A percentile compares a stretch with the other conserved stretches of the same genome.
Evolutionary conservation across 2,888 invertebrate genomes (phyloP).

Genomic region (Ariolimax columbianus): DNA sequence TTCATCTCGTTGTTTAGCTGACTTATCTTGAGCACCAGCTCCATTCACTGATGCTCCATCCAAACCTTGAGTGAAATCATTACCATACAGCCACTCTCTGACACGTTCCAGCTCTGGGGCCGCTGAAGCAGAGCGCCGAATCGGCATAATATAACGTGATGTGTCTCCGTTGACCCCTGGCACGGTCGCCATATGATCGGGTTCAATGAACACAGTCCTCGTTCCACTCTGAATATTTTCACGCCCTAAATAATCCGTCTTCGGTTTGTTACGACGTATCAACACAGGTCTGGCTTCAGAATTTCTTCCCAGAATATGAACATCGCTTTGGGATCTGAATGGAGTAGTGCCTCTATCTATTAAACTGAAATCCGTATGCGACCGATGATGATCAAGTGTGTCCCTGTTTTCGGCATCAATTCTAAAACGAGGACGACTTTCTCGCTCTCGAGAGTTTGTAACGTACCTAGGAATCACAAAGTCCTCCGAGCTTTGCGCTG

Average conservation of each 20-base stretch:
- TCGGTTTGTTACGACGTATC: constrained; percentile 11
- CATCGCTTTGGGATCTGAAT: neutral
- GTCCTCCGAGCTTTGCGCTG: neutral
- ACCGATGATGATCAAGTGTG: neutral
- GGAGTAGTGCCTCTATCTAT: neutral
- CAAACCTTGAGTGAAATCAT: constrained; percentile 36
- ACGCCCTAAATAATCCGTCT: neutral
- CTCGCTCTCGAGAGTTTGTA: neutral
- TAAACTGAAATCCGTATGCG: neutral
- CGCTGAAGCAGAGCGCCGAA: constrained; percentile 22
- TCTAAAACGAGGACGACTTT: constrained; percentile 20
- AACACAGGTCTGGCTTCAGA: neutral
- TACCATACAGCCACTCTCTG: constrained; percentile 41
- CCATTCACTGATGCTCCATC: neutral
- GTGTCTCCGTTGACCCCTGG: neutral
- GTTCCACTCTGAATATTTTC: neutral
- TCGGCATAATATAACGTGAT: neutral
- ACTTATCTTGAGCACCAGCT: neutral
- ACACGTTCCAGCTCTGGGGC: constrained; percentile 40
- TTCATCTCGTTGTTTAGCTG: neutral
- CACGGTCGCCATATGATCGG: neutral
- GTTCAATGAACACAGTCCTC: neutral
- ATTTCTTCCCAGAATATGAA: neutral
- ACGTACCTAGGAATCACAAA: neutral
- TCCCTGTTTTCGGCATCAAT: neutral